A percentile compares a stretch with the other conserved stretches of the same genome.
Conservation (phyloP, 1,140 invertebrate genomes). For the Berghia stephanieae region DNA sequence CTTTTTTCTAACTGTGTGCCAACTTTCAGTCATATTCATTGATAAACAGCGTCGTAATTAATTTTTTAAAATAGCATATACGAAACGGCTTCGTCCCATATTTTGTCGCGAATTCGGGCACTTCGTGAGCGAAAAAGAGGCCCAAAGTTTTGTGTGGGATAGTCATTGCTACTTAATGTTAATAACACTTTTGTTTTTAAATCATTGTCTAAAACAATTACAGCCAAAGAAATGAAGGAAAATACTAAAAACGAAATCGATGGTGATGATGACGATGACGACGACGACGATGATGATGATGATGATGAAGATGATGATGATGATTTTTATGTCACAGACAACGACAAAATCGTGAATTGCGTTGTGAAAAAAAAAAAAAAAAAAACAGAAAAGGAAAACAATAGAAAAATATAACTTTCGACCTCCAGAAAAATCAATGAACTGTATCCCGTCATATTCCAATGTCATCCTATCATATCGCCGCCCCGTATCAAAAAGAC, state of each 20-base stretch:
- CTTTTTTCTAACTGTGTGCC: too few species aligned
- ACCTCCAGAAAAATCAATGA: neutral
- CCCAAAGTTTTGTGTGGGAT: too few species aligned
- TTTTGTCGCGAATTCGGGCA: too few species aligned
- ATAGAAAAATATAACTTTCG: neutral
- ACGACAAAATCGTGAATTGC: neutral
- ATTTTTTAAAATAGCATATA: too few species aligned
- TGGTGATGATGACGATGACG: slow-evolving; percentile 6
- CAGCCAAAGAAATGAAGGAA: neutral
- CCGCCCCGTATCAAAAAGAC: neutral
- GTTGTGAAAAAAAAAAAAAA: neutral
- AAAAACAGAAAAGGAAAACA: too few species aligned
- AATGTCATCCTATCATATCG: neutral
- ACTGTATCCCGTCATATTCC: neutral
- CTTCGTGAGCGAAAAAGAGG: too few species aligned
- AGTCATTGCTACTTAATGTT: too few species aligned
- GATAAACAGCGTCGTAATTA: too few species aligned
- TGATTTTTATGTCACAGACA: neutral
- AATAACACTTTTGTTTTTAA: neutral
- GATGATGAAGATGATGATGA: neutral
- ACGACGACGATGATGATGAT: neutral
- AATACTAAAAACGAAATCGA: neutral
- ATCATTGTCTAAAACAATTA: neutral
- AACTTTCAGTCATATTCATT: too few species aligned
- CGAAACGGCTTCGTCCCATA: too few species aligned